Percentiles rank a stretch among this genome's conserved stretches.
These are phyloP conservation scores for Rhea pennata DNA, from an alignment of 2,113 vertebrate species.

Conservation along the genomic window DNA sequence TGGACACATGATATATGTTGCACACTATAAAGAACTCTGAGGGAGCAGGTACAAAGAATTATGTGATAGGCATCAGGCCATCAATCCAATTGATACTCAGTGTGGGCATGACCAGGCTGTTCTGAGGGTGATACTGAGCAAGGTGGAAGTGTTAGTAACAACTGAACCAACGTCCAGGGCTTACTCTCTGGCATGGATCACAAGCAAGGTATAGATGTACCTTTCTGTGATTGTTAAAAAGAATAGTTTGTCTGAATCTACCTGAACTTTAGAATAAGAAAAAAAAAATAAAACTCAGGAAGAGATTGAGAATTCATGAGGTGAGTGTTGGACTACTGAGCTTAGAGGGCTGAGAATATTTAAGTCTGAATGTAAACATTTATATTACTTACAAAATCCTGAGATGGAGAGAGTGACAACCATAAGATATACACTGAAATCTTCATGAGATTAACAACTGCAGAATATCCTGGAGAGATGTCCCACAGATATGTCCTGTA, in stretches of 20 bases:
- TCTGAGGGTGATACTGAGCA: neutral
- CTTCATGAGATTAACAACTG: neutral
- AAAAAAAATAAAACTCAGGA: neutral
- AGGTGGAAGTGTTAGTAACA: neutral
- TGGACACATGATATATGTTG: neutral
- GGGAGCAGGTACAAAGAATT: neutral
- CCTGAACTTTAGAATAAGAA: neutral
- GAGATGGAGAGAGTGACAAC: neutral
- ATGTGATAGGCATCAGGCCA: neutral
- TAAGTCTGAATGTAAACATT: neutral
- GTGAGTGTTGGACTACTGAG: neutral
- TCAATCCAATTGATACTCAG: rapidly evolving
- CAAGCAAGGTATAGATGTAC: neutral
- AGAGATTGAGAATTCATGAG: neutral
- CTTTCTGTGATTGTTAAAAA: neutral
- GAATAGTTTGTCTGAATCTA: neutral
- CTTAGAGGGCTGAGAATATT: neutral
- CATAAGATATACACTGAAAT: neutral
- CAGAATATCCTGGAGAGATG: neutral
- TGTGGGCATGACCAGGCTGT: neutral
- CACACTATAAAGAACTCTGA: neutral
- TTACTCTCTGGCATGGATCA: neutral
- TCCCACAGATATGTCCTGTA: neutral
- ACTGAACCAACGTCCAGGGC: neutral
- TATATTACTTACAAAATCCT: neutral